phyloP scores from a whole-genome alignment of 92 coral and sea anemone species.

The Paragorgia papillata region DNA sequence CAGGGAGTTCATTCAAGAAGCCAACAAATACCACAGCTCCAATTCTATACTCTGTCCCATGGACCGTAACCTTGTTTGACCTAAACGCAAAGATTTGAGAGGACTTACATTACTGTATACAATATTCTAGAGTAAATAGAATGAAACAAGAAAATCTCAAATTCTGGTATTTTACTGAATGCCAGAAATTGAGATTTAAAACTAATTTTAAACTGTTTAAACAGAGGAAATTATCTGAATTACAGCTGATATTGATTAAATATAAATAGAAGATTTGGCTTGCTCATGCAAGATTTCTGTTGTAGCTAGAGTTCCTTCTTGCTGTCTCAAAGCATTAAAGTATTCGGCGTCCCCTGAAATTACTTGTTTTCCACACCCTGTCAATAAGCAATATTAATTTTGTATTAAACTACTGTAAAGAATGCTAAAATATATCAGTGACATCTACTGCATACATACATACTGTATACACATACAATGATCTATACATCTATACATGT shows the following conservation, averaged over 20 bases:
- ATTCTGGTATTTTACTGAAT: too few relatives aligned
- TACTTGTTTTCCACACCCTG: slow-evolving; percentile 46
- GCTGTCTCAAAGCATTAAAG: slow-evolving; percentile 29
- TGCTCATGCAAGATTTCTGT: slow-evolving; percentile 56
- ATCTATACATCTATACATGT: too few relatives aligned
- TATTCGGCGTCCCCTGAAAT: slow-evolving; percentile 55
- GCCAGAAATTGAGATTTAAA: too few relatives aligned
- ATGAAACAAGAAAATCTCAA: neutral
- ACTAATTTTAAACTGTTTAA: too few relatives aligned
- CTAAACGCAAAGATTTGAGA: slow-evolving; percentile 29
- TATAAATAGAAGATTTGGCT: slow-evolving; percentile 5
- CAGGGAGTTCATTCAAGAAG: slow-evolving; percentile 50
- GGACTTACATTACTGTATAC: too few relatives aligned
- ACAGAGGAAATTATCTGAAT: too few relatives aligned
- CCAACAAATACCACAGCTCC: slow-evolving; percentile 50
- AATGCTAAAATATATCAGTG: neutral
- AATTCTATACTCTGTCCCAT: slow-evolving; percentile 57
- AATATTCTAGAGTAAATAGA: too few relatives aligned
- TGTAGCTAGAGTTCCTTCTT: slow-evolving; percentile 23
- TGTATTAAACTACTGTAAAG: neutral
- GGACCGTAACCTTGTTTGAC: slow-evolving; percentile 49
- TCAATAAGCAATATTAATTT: neutral
- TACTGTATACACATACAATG: too few relatives aligned
- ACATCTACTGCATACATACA: too few relatives aligned
- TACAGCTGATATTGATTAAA: too few relatives aligned